A percentile compares a stretch with the other conserved stretches of the same genome.
phyloP scores from a whole-genome alignment of 2,113 vertebrate species.

The Channa maculata region DNA sequence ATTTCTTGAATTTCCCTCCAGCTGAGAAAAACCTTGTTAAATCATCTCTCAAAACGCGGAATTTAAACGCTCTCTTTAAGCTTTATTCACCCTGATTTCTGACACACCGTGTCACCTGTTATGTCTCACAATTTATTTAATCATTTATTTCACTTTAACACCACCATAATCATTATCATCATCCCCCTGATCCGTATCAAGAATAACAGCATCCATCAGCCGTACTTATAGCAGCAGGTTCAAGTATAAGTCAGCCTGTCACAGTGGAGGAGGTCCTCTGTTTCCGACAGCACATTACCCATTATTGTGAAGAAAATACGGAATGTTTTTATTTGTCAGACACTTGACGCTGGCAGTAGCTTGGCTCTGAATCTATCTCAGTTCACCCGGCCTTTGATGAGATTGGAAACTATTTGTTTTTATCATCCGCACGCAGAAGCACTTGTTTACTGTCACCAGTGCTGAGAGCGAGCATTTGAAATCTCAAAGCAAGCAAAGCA shows the following conservation, averaged over 20 bases:
- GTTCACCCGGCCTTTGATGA: conserved; percentile 53
- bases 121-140: background rate
- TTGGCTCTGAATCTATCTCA: conserved; percentile 33
- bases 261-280: background rate
- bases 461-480: conserved; percentile 34
- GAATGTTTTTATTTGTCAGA: conserved; percentile 20
- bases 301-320: conserved; percentile 21
- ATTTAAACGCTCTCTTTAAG: background rate
- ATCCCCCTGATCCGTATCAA: background rate
- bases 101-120: background rate
- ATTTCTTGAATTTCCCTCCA: background rate
- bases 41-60: background rate
- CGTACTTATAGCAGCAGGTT: conserved; percentile 13
- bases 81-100: background rate
- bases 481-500: conserved; percentile 62
- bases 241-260: conserved; percentile 10
- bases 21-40: background rate
- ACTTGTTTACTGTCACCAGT: conserved; percentile 63
- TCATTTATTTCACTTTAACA: background rate
- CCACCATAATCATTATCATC: background rate
- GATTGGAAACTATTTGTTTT: conserved; percentile 66
- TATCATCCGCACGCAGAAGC: conserved; percentile 41
- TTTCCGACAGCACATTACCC: background rate
- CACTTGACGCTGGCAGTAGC: conserved; percentile 21
- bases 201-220: conserved; percentile 10